A percentile compares a stretch with the other conserved stretches of the same genome.
These are phyloP conservation scores for Eurytoma californica DNA, from an alignment of 2,888 invertebrate genomes.

Conservation along the genomic window DNA sequence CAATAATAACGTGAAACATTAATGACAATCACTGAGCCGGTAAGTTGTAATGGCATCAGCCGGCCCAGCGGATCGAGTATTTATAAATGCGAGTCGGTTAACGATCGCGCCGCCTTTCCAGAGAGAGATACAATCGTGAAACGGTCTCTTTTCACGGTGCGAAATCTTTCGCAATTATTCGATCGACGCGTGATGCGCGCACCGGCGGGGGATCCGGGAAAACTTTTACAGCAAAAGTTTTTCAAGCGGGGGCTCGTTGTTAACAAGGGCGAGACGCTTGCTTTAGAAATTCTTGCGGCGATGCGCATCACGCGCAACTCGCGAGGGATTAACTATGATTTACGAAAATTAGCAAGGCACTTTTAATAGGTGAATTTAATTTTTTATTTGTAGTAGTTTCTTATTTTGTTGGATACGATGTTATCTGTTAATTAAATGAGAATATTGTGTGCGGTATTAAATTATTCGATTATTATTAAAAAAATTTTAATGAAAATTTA, in stretches of 20 bases:
- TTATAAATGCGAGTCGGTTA: no score
- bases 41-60: no score
- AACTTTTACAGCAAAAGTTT: neutral
- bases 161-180: slow-evolving; percentile 35
- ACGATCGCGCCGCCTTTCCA: slow-evolving; percentile 26
- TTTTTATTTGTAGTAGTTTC: neutral
- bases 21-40: no score
- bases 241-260: neutral
- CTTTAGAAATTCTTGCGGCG: neutral
- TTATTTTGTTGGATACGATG: no score
- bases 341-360: neutral
- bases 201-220: neutral
- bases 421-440: no score
- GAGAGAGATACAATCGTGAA: slow-evolving; percentile 17
- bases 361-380: no score
- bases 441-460: no score
- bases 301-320: neutral
- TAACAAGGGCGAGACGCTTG: slow-evolving; percentile 8
- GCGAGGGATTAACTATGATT: slow-evolving; percentile 17
- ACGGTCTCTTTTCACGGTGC: neutral
- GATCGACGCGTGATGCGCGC: slow-evolving; percentile 31
- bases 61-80: no score
- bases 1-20: no score
- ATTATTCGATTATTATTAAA: no score
- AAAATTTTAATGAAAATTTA: no score